These are phyloP conservation scores for Dryas iulia DNA, from an alignment of 1,140 invertebrate genomes.

Conservation along the genomic window DNA sequence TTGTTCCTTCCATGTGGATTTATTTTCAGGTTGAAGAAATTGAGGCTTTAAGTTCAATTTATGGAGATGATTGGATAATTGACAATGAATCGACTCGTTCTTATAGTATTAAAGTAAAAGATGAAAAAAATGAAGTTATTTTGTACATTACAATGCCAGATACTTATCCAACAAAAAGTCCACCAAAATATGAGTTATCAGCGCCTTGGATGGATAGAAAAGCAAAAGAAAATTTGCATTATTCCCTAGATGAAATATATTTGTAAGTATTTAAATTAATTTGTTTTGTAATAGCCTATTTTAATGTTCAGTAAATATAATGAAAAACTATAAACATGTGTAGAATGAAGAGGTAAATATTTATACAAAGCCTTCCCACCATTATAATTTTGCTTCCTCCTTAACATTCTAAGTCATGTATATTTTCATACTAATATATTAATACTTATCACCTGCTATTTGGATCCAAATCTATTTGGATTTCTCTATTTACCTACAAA, in stretches of 20 bases:
- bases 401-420: no score
- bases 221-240: constrained; percentile 81
- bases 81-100: constrained; percentile 81
- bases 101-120: constrained; percentile 82
- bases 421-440: no score
- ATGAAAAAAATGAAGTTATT: constrained; percentile 74
- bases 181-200: constrained; percentile 86
- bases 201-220: constrained; percentile 85
- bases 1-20: neutral
- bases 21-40: constrained; percentile 85
- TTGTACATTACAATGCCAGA: constrained; percentile 82
- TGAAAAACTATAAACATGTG: neutral
- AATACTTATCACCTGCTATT: no score
- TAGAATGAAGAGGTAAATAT: no score
- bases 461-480: no score
- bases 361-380: no score
- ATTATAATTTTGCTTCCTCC: no score
- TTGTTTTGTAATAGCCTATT: neutral
- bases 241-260: constrained; percentile 84
- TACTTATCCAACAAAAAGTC: constrained; percentile 84
- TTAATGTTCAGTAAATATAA: neutral
- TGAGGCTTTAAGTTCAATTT: constrained; percentile 88
- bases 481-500: no score
- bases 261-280: constrained; percentile 80
- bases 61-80: constrained; percentile 85